Conservation (phyloP, 2,888 invertebrate genomes). For the Chouioia cunea region DNA sequence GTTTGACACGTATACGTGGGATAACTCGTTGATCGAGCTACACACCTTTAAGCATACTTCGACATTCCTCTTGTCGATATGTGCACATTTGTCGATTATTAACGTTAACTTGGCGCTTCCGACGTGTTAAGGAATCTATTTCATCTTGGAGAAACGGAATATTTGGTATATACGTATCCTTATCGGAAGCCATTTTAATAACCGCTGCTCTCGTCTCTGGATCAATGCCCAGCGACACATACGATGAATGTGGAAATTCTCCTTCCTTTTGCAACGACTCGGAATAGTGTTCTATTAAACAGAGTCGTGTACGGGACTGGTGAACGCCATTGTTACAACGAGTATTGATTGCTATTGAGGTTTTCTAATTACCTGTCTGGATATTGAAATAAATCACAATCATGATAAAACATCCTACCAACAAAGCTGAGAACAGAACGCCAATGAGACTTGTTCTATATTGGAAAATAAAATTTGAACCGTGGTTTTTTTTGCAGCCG, state of each 20-base stretch:
- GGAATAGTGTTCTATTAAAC: not conserved
- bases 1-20: too few relatives aligned
- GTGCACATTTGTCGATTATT: conserved; percentile 15
- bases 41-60: conserved; percentile 26
- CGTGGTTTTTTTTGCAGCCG: conserved; percentile 1
- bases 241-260: not conserved
- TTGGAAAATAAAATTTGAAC: conserved; percentile 4
- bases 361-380: conserved; percentile 16
- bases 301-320: not conserved
- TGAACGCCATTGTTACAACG: not conserved
- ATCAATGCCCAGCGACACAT: not conserved
- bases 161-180: not conserved
- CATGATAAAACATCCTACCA: conserved; percentile 21
- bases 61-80: conserved; percentile 25
- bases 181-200: not conserved
- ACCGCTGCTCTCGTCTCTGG: not conserved
- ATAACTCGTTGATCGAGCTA: not conserved
- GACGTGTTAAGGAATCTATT: not conserved
- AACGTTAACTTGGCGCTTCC: conserved; percentile 22
- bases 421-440: not conserved
- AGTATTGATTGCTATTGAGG: not conserved
- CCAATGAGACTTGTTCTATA: conserved; percentile 19
- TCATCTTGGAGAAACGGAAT: too few relatives aligned
- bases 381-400: conserved; percentile 23
- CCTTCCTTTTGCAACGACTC: not conserved